These are phyloP conservation scores for Euborellia annulipes DNA, from an alignment of 1,140 invertebrate species.

Conservation along the genomic window DNA sequence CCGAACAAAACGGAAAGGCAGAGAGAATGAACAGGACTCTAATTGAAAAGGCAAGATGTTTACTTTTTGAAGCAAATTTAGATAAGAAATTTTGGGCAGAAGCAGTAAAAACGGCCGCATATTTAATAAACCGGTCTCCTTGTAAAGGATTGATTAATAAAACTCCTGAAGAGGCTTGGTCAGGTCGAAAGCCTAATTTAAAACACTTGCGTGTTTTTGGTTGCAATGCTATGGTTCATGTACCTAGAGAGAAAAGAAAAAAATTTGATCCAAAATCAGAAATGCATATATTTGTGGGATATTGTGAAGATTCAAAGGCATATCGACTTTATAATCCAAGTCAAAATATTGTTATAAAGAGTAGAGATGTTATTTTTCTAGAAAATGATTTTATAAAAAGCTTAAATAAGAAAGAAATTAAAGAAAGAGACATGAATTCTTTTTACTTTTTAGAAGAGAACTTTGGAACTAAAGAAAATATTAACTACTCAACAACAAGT, in stretches of 20 bases:
- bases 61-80: not conserved
- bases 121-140: not conserved
- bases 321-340: conserved; percentile 14
- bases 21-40: conserved; percentile 21
- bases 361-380: conserved; percentile 14
- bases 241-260: conserved; percentile 10
- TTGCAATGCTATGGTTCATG: conserved; percentile 12
- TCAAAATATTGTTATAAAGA: conserved; percentile 5
- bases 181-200: conserved; percentile 12
- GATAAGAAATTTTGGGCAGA: conserved; percentile 3
- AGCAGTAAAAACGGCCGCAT: not conserved
- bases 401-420: too few relatives aligned
- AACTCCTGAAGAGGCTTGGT: conserved; percentile 16
- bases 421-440: too few relatives aligned
- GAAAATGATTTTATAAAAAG: too few relatives aligned
- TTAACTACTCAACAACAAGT: too few relatives aligned
- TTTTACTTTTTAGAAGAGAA: too few relatives aligned
- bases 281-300: conserved; percentile 19
- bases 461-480: too few relatives aligned
- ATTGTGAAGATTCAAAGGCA: conserved; percentile 10
- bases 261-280: conserved; percentile 17
- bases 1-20: conserved; percentile 21
- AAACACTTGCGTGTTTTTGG: conserved; percentile 21
- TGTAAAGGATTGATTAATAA: conserved; percentile 1
- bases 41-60: conserved; percentile 15